Evolutionary conservation across 2,797 vertebrate species (phyloP).

Genomic region (Periparus ater): DNA sequence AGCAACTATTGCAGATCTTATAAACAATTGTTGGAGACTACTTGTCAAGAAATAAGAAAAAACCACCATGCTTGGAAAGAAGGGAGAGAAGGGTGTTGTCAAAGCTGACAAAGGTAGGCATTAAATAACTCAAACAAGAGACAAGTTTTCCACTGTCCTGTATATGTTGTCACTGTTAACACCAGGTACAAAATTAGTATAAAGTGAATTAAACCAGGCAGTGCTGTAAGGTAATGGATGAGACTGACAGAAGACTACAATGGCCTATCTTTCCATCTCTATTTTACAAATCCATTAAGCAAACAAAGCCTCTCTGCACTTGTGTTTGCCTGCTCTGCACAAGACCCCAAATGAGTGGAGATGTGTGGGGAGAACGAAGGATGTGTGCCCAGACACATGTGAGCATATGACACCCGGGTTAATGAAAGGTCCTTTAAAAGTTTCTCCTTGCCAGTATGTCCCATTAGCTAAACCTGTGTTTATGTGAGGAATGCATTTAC

Average conservation of each 20-base stretch:
- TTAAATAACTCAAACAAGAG: neutral
- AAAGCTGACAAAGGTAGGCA: neutral
- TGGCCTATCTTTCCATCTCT: neutral
- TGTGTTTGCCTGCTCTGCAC: neutral
- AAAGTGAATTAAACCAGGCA: neutral
- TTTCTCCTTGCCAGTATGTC: neutral
- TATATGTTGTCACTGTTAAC: neutral
- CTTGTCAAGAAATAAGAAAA: neutral
- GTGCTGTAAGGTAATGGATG: neutral
- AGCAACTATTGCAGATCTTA: neutral
- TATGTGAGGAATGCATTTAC: neutral
- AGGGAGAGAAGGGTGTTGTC: neutral
- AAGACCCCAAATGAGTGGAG: neutral
- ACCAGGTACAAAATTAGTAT: neutral
- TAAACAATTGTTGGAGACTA: neutral
- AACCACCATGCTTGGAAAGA: neutral
- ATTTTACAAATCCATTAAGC: neutral
- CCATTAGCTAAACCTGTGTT: neutral
- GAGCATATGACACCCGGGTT: neutral
- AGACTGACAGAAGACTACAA: neutral
- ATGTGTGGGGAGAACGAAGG: neutral
- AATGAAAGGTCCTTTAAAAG: neutral
- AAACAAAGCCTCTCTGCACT: neutral
- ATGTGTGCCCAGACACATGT: neutral
- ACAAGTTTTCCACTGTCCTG: neutral